Evolutionary conservation across 2,888 invertebrate species (phyloP), one percentile per base, ranked within the genome.

Genomic region (Polia nebulosa): DNA sequence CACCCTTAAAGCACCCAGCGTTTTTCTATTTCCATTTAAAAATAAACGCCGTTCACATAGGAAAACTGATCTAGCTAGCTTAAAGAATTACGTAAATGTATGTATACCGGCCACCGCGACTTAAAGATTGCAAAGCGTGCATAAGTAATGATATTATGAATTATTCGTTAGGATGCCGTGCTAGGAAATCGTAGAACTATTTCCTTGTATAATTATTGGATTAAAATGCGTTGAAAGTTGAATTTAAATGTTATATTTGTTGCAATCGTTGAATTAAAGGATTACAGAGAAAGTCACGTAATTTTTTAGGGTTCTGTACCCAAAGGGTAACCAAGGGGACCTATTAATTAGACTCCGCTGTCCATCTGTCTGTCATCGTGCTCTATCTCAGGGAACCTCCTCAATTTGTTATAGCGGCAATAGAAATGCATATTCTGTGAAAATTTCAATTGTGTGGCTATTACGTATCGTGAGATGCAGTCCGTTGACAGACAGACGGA

Each of bases 41-140:
- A 66, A 13, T 49, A 44, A 59, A 11, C 17, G 15, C 20, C 15
- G 9, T 62, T 53, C 56, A 17, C 60, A 15, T 63, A 41, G 51
- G 41, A 73, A 73, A 56, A 60, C 29, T 68, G 57, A 75, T 71
- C 47, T 27, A 25, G 25, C 15, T 39, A 58, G 75, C 53, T 65
- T 57, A 61, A 27, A 20, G 11, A 71, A 65, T 75, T 75, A 75
- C 34, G 65, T 41, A 60, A 75, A 75, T 75, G 51, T 75, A 75
- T 47, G 60, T 52, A 70, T n/a, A 44, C 45, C 27, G 9, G 57
- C 57, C 27, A 39, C 56, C 27, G 17, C 47, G 44, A 47, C 57
- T 75, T 65, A 57, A 65, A 71, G 65, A 71, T 61, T 71, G 56
- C 36, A 61, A 65, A 61, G 57, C 60, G 65, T 65, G 75, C 65